Evolutionary conservation across 1,140 invertebrate genomes (phyloP).

Genomic region (Trichoplusia ni): DNA sequence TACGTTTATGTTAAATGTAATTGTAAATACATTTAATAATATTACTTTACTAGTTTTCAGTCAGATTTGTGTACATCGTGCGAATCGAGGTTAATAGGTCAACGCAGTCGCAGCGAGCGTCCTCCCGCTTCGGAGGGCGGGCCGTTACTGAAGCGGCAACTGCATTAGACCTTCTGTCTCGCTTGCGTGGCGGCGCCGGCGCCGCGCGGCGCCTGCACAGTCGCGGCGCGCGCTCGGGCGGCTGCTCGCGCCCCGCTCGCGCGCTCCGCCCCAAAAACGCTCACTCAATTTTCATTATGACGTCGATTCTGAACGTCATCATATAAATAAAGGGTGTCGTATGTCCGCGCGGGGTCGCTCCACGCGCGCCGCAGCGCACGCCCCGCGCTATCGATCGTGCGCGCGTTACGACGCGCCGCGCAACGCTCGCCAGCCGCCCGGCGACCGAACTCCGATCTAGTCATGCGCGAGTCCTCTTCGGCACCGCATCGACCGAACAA

Average conservation of each 20-base stretch:
- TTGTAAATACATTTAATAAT: too few species aligned
- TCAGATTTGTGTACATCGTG: too few species aligned
- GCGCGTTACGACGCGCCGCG: conserved; percentile 50
- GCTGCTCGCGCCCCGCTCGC: conserved; percentile 37
- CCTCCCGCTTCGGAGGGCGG: neutral
- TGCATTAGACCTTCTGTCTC: neutral
- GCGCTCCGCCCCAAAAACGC: conserved; percentile 10
- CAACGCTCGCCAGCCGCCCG: conserved; percentile 40
- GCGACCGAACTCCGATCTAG: conserved; percentile 55
- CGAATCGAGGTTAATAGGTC: too few species aligned
- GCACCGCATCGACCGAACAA: conserved; percentile 60
- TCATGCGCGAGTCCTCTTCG: conserved; percentile 67
- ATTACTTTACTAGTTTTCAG: too few species aligned
- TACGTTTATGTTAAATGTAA: too few species aligned
- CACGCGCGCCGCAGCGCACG: conserved; percentile 53
- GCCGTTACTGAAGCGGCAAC: neutral
- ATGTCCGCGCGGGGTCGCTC: conserved; percentile 44
- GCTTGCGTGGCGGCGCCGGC: neutral
- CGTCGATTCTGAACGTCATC: conserved; percentile 62
- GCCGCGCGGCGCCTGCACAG: neutral
- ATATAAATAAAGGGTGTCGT: conserved; percentile 60
- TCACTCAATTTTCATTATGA: conserved; percentile 49
- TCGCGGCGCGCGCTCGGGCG: conserved; percentile 38
- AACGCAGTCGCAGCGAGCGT: too few species aligned
- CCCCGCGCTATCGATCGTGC: conserved; percentile 62